These are phyloP conservation scores for Carapus acus DNA, from an alignment of 2,797 vertebrate species.

Conservation along the genomic window DNA sequence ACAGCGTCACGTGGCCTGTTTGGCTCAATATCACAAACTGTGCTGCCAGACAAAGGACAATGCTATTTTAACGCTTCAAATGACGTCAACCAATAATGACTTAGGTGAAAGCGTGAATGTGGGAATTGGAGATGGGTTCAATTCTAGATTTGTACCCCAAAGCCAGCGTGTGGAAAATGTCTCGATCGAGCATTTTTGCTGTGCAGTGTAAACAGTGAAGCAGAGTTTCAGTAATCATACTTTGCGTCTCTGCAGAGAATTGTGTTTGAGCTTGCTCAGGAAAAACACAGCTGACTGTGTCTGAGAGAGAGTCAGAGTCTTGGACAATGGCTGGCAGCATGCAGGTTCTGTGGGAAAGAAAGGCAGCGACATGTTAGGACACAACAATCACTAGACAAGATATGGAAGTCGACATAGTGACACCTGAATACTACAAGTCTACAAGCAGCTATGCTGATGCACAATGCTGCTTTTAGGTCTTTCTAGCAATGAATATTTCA, in stretches of 20 bases:
- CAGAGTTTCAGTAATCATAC: slow-evolving; percentile 52
- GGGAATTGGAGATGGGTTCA: slow-evolving; percentile 7
- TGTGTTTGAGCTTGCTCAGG: slow-evolving; percentile 86
- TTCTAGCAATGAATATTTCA: slow-evolving; percentile 5
- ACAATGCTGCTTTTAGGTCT: slow-evolving; percentile 8
- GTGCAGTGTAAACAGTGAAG: slow-evolving; percentile 35
- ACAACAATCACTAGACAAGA: no score
- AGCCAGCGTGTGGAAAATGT: slow-evolving; percentile 16
- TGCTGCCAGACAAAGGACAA: neutral
- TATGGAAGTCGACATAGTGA: slow-evolving; percentile 11
- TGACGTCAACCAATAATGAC: no score
- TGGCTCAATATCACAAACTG: slow-evolving; percentile 13
- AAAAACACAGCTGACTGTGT: slow-evolving; percentile 80
- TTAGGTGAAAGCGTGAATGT: slow-evolving; percentile 8
- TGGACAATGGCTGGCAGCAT: slow-evolving; percentile 44
- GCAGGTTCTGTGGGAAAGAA: slow-evolving; percentile 55
- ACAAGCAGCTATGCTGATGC: slow-evolving; percentile 23
- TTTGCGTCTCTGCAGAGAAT: slow-evolving; percentile 74
- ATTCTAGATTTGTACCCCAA: slow-evolving; percentile 15
- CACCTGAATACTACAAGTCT: slow-evolving; percentile 21
- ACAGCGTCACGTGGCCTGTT: slow-evolving; percentile 32
- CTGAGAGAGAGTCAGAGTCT: slow-evolving; percentile 51
- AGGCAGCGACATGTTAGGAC: slow-evolving; percentile 27
- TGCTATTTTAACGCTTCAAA: neutral
- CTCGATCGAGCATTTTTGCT: slow-evolving; percentile 28